Evolutionary conservation across 2,113 vertebrate species (phyloP).

Genomic region (Mirza zaza): DNA sequence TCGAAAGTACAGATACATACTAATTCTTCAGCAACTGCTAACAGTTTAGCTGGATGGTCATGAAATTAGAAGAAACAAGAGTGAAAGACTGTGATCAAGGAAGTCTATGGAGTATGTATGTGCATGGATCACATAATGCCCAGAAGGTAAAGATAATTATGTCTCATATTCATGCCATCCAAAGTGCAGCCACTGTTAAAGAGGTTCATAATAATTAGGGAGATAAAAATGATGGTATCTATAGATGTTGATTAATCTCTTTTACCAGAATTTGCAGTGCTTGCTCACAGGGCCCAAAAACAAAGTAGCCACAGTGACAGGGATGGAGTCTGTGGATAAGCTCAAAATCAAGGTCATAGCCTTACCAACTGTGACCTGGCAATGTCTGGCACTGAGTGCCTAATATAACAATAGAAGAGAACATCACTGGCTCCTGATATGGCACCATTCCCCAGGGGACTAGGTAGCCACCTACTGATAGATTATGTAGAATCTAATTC

Average conservation of each 20-base stretch:
- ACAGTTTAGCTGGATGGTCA: neutral
- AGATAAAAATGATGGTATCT: neutral
- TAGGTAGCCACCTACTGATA: neutral
- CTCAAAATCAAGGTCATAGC: neutral
- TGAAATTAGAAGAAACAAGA: neutral
- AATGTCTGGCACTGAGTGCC: too few relatives aligned
- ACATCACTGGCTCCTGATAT: neutral
- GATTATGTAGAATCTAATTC: neutral
- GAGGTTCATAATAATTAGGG: neutral
- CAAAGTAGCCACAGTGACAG: neutral
- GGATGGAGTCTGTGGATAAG: neutral
- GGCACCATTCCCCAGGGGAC: neutral
- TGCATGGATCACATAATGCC: neutral
- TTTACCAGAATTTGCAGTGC: neutral
- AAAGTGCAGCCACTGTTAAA: neutral
- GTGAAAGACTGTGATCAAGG: neutral
- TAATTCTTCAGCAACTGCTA: neutral
- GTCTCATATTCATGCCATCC: too few relatives aligned
- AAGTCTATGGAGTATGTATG: neutral
- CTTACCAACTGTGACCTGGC: neutral
- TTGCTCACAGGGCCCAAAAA: neutral
- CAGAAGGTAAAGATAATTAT: neutral
- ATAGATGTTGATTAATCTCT: neutral
- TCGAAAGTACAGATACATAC: neutral
- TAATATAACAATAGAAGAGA: neutral